A percentile compares a stretch with the other conserved stretches of the same genome.
Evolutionary conservation across 2,113 vertebrate species (phyloP).

Genomic region (Paraplagusia blochii): DNA sequence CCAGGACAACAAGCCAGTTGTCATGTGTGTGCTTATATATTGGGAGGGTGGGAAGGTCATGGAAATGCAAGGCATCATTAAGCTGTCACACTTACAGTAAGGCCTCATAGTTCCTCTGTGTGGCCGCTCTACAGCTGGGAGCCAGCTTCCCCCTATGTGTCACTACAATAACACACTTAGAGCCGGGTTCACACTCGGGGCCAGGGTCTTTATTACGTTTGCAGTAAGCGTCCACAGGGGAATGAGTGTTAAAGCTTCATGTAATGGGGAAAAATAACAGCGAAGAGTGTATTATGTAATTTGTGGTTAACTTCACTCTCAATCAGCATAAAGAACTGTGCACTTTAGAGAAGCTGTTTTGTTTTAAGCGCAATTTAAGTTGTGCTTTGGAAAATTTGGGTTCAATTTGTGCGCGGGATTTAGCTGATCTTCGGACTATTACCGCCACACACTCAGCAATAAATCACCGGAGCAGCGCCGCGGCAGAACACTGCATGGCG

Average conservation of each 20-base stretch:
- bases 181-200: constrained; percentile 41
- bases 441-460: constrained; percentile 47
- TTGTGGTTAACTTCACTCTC: constrained; percentile 47
- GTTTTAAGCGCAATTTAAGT: constrained; percentile 19
- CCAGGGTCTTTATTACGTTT: constrained; percentile 44
- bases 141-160: constrained; percentile 58
- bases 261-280: constrained; percentile 36
- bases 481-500: constrained; percentile 37
- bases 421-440: constrained; percentile 42
- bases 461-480: constrained; percentile 52
- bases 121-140: constrained; percentile 14
- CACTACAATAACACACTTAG: constrained; percentile 54
- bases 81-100: constrained; percentile 59
- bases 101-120: constrained; percentile 38
- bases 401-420: constrained; percentile 31
- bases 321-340: constrained; percentile 45
- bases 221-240: constrained; percentile 14
- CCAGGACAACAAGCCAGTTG: constrained; percentile 48
- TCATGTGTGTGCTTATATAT: constrained; percentile 36
- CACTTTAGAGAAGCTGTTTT: constrained; percentile 32
- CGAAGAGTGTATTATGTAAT: constrained; percentile 30
- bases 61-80: constrained; percentile 66
- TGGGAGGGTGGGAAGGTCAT: constrained; percentile 47
- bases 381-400: constrained; percentile 57
- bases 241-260: constrained; percentile 23